A percentile compares a stretch with the other conserved stretches of the same genome.
These are phyloP conservation scores for Tragelaphus imberbis DNA, from an alignment of 2,113 vertebrate species.

Conservation along the genomic window DNA sequence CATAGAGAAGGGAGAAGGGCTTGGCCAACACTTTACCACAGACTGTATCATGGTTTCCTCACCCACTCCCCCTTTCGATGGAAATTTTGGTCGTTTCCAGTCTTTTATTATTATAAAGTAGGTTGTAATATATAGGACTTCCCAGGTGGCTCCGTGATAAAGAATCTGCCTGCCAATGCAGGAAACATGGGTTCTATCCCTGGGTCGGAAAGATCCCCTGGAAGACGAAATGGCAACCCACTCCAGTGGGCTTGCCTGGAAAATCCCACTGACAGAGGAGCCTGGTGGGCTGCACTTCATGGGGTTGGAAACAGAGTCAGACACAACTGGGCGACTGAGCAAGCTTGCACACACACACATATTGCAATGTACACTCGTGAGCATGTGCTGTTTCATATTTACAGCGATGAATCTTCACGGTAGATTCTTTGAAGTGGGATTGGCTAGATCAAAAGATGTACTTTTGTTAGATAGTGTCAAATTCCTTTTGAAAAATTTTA, in stretches of 20 bases:
- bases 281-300: background rate
- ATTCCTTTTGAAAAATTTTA: background rate
- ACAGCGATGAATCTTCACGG: background rate
- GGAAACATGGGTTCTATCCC: background rate
- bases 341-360: accelerated
- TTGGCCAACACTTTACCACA: background rate
- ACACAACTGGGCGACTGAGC: background rate
- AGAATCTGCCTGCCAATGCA: background rate
- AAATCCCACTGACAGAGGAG: background rate
- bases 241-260: background rate
- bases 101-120: background rate
- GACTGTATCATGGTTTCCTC: background rate
- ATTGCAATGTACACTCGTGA: background rate
- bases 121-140: background rate
- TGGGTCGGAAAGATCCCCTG: background rate
- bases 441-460: background rate
- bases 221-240: background rate
- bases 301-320: background rate
- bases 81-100: background rate
- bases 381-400: background rate
- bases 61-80: background rate
- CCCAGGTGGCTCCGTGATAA: background rate
- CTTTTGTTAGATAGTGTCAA: background rate
- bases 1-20: background rate
- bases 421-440: background rate